phyloP scores from a whole-genome alignment of 2,113 vertebrate genomes.

The Nesogale talazaci region DNA sequence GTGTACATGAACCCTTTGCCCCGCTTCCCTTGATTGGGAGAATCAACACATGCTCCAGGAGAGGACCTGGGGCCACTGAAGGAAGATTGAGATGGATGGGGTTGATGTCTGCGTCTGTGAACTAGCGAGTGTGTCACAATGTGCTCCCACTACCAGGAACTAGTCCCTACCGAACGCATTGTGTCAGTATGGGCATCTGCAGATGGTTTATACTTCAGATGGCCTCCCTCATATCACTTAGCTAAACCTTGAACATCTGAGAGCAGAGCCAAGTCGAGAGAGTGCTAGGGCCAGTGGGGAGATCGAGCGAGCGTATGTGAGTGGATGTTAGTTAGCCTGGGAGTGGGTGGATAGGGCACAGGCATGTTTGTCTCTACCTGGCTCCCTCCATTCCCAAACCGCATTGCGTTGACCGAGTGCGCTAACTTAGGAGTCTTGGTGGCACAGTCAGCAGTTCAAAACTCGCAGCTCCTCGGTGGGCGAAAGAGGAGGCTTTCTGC shows the following conservation, averaged over 20 bases:
- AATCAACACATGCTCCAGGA: background rate
- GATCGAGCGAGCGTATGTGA: background rate
- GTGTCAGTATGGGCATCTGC: background rate
- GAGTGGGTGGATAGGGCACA: fast-evolving
- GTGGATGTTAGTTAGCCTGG: too few relatives aligned
- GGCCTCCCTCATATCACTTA: background rate
- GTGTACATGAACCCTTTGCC: background rate
- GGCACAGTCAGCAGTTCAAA: too few relatives aligned
- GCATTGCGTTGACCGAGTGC: background rate
- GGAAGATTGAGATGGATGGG: background rate
- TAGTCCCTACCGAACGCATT: background rate
- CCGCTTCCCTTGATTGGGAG: background rate
- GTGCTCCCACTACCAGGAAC: background rate
- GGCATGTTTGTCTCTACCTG: background rate
- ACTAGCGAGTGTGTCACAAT: background rate
- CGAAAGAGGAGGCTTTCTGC: too few relatives aligned
- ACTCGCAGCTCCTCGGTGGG: too few relatives aligned
- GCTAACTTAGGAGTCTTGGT: too few relatives aligned
- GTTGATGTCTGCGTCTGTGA: background rate
- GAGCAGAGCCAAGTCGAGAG: background rate
- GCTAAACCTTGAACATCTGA: background rate
- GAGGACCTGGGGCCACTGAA: background rate
- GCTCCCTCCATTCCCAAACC: background rate
- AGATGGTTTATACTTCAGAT: background rate
- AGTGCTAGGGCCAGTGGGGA: background rate